These are phyloP conservation scores for Puffinus mauretanicus DNA, from an alignment of 2,113 vertebrate genomes.

Conservation along the genomic window DNA sequence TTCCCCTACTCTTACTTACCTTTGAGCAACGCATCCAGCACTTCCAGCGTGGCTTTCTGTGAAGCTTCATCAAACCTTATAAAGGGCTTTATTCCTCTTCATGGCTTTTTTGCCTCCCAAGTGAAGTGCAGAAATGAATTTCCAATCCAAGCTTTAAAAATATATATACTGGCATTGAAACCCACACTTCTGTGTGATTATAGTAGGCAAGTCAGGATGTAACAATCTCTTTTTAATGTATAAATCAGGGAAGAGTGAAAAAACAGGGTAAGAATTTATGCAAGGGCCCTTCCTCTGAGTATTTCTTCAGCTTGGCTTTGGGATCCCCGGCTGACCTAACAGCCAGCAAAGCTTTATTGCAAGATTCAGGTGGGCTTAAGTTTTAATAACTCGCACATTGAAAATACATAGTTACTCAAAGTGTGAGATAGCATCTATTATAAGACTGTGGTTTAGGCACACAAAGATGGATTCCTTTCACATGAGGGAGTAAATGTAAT, in stretches of 20 bases:
- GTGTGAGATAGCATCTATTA: not conserved
- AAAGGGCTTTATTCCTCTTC: conserved; percentile 21
- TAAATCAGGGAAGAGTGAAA: not conserved
- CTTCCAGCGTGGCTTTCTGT: conserved; percentile 2
- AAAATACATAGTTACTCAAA: not conserved
- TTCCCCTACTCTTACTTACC: not conserved
- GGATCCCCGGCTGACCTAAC: not conserved
- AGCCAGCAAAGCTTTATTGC: not conserved
- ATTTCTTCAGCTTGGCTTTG: not conserved
- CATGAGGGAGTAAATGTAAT: not conserved
- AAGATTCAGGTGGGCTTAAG: not conserved
- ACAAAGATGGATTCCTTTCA: not conserved
- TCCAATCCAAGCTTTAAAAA: not conserved
- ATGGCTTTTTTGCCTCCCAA: not conserved
- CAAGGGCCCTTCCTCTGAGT: not conserved
- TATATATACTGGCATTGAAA: not conserved
- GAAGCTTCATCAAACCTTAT: not conserved
- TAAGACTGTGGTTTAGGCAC: not conserved
- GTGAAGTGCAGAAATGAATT: conserved; percentile 3
- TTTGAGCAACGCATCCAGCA: not conserved
- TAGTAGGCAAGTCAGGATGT: not conserved
- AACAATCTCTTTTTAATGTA: not conserved
- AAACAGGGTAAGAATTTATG: not conserved
- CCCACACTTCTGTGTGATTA: not conserved
- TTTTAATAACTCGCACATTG: not conserved